A percentile compares a stretch with the other conserved stretches of the same genome.
Evolutionary conservation across 2,888 invertebrate species (phyloP).

Genomic region (Drosophila lutescens): DNA sequence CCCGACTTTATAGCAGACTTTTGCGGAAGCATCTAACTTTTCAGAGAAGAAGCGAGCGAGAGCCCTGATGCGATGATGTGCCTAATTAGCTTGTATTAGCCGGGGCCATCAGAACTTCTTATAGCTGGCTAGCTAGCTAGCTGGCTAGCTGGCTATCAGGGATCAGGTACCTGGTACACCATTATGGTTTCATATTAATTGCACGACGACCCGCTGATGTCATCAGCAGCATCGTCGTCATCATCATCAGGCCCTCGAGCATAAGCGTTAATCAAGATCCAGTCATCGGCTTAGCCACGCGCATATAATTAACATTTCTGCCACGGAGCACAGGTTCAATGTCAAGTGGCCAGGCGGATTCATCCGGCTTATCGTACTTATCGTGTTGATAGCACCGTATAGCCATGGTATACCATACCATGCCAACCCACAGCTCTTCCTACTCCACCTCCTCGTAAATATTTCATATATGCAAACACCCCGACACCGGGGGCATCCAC

Average conservation of each 20-base stretch:
- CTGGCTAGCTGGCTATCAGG: slow-evolving; percentile 18
- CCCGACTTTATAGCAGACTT: slow-evolving; percentile 30
- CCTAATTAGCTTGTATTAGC: slow-evolving; percentile 75
- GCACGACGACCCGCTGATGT: slow-evolving; percentile 68
- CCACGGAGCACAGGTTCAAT: slow-evolving; percentile 67
- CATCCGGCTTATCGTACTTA: slow-evolving; percentile 63
- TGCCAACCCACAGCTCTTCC: background rate
- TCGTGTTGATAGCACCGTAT: slow-evolving; percentile 22
- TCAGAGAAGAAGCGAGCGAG: background rate
- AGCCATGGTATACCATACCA: background rate
- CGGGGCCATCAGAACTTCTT: slow-evolving; percentile 39
- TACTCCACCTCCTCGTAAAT: slow-evolving; percentile 55
- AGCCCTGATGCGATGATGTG: slow-evolving; percentile 48
- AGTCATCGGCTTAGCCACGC: slow-evolving; percentile 67
- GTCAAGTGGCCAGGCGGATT: slow-evolving; percentile 62
- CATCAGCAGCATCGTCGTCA: slow-evolving; percentile 60
- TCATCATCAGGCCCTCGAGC: slow-evolving; percentile 40
- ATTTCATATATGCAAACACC: slow-evolving; percentile 73
- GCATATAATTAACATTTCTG: slow-evolving; percentile 79
- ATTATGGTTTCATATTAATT: slow-evolving; percentile 74
- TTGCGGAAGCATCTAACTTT: slow-evolving; percentile 69
- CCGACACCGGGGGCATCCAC: background rate
- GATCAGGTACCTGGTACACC: slow-evolving; percentile 51
- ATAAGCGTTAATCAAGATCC: slow-evolving; percentile 68
- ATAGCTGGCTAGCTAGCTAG: background rate